A percentile compares a stretch with the other conserved stretches of the same genome.
phyloP scores from a whole-genome alignment of 2,888 invertebrate species.

The Seira sanloemensis region DNA sequence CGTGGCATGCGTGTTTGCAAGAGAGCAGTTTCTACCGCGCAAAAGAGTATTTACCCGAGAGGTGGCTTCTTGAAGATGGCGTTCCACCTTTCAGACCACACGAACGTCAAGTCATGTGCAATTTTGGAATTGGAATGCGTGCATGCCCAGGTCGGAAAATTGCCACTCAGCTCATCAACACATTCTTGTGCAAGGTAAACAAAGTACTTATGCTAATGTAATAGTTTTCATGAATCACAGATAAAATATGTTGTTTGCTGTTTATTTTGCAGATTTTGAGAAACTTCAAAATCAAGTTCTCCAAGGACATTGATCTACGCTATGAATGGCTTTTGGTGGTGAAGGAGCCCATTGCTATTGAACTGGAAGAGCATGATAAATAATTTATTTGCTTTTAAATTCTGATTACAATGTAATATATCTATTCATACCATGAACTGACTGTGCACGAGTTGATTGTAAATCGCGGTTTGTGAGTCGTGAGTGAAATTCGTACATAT shows the following conservation, averaged over 20 bases:
- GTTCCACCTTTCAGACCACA: constrained; percentile 76
- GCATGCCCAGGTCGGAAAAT: constrained; percentile 92
- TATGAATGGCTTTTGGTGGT: constrained; percentile 90
- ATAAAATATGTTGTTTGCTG: constrained; percentile 29
- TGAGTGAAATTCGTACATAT: too few species aligned
- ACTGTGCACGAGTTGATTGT: too few species aligned
- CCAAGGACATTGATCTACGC: constrained; percentile 83
- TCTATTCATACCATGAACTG: too few species aligned
- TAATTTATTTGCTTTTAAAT: too few species aligned
- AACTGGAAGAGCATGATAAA: constrained; percentile 34
- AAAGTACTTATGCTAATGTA: not conserved
- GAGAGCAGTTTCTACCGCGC: constrained; percentile 86
- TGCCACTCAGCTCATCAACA: constrained; percentile 80
- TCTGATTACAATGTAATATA: too few species aligned
- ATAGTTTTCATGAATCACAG: not conserved
- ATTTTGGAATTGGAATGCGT: constrained; percentile 87
- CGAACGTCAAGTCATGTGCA: constrained; percentile 83
- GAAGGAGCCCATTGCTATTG: constrained; percentile 83
- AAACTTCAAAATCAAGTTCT: constrained; percentile 83
- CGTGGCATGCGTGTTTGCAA: constrained; percentile 86
- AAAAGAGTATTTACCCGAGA: constrained; percentile 83
- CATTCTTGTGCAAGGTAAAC: constrained; percentile 43
- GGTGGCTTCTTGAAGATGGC: constrained; percentile 80
- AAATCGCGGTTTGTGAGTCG: too few species aligned
- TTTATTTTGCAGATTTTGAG: constrained; percentile 80